Evolutionary conservation across 2,113 vertebrate species (phyloP), one percentile per base, ranked within the genome.

Genomic region (Dicerorhinus sumatrensis): DNA sequence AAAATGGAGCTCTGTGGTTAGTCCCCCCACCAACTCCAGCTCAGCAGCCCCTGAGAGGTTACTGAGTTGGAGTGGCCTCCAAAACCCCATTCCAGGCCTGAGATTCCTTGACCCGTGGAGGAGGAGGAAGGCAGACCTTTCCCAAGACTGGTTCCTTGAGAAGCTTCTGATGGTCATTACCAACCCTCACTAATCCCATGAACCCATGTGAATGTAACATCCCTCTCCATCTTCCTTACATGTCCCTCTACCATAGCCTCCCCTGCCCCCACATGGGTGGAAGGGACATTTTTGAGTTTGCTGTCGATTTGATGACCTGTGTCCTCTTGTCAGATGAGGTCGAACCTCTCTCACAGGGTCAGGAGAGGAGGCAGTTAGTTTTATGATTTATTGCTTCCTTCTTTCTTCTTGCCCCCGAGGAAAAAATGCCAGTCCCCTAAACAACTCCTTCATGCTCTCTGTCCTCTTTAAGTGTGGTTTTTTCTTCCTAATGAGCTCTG

Each of bases 401-500:
- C 63, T 42, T 62, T 63, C 56, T 42, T 65, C 84, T 39, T 60
- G 36, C 18, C 33, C 42, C 33, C 11, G 39, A 21, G 60, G 76
- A 86, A 62, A 84, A 80, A 58, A 87, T 11, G 25, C 21, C 33
- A 39, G 13, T 12, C 33, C 72, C 10, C 7, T 39, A 3, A 27
- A 60, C 33, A 65, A 10, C 72, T 91, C 48, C n/a, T 46, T 8
- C 1, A 25, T n/a, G 11, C 33, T 14, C 14, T 29, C n/a, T n/a
- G 12, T 87, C 29, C 60, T 72, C 51, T 96, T 81, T 83, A 39
- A 95, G 33, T 63, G 62, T 29, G 29, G 16, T 39, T 96, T 83
- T 83, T 96, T 91, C n/a, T 93, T 48, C 36, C 29, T 96, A 81
- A 94, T 84, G 79, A 97, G 70, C 65, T n/a, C 25, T 81, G 0